Evolutionary conservation across 2,888 invertebrate genomes (phyloP).

Genomic region (Barypeithes pellucidus): DNA sequence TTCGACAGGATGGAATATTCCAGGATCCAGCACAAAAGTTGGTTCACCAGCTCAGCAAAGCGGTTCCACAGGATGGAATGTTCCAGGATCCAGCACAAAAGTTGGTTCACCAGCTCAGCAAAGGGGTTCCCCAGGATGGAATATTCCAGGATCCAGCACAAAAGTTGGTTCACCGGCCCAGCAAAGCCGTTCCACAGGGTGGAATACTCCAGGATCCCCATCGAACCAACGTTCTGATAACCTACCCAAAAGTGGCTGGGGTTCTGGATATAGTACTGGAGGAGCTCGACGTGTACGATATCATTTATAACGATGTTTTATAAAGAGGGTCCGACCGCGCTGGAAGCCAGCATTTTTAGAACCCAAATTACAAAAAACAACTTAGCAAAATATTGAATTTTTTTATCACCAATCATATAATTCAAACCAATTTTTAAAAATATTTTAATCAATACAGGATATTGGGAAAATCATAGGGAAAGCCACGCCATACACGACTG

Average conservation of each 20-base stretch:
- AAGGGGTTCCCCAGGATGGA: slow-evolving; percentile 59
- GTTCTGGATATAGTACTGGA: slow-evolving; percentile 38
- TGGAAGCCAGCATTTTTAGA: too few species aligned
- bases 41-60: slow-evolving; percentile 52
- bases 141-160: slow-evolving; percentile 54
- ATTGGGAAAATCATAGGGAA: too few species aligned
- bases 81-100: slow-evolving; percentile 51
- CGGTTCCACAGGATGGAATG: slow-evolving; percentile 60
- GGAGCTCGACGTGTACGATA: slow-evolving; percentile 36
- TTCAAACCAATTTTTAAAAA: neutral
- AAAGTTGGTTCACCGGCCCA: slow-evolving; percentile 54
- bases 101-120: slow-evolving; percentile 55
- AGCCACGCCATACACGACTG: too few species aligned
- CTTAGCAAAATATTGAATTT: too few species aligned
- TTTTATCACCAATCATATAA: too few species aligned
- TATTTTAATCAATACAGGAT: too few species aligned
- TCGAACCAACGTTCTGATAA: too few species aligned
- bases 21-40: slow-evolving; percentile 39
- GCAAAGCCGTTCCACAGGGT: slow-evolving; percentile 57
- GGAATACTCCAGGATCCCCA: slow-evolving; percentile 60
- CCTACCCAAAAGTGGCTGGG: slow-evolving; percentile 26
- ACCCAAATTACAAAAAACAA: too few species aligned
- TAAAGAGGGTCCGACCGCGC: too few species aligned
- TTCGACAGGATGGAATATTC: slow-evolving; percentile 14
- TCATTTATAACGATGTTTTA: neutral